These are phyloP conservation scores for Drosophila ustulata DNA, from an alignment of 2,888 invertebrate genomes.

Conservation along the genomic window DNA sequence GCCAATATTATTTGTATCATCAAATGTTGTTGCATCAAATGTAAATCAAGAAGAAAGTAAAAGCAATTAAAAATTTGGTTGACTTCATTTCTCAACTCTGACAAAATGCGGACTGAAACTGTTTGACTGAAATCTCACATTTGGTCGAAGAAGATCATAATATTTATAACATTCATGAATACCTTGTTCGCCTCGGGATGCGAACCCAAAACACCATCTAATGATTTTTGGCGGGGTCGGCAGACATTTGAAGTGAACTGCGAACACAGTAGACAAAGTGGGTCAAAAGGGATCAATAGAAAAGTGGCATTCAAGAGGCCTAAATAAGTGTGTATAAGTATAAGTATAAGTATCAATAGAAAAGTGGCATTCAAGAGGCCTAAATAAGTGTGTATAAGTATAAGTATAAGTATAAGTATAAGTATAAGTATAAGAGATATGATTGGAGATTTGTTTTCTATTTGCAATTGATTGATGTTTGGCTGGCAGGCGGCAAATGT, in stretches of 20 bases:
- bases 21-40: too few species aligned
- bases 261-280: conserved; percentile 1
- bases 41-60: too few species aligned
- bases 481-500: conserved; percentile 43
- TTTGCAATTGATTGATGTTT: conserved; percentile 74
- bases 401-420: too few species aligned
- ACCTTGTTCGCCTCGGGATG: background rate
- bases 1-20: too few species aligned
- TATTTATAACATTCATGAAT: background rate
- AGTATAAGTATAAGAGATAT: too few species aligned
- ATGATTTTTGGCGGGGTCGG: background rate
- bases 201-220: background rate
- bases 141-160: background rate
- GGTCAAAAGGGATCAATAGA: too few species aligned
- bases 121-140: background rate
- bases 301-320: too few species aligned
- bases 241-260: background rate
- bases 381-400: too few species aligned
- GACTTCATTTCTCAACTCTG: background rate
- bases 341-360: too few species aligned
- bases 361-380: too few species aligned
- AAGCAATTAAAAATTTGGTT: background rate
- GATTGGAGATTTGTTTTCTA: conserved; percentile 78
- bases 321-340: too few species aligned
- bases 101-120: background rate